Evolutionary conservation across 2,888 invertebrate species (phyloP), one percentile per base, ranked within the genome.

Genomic region (Arctia plantaginis): DNA sequence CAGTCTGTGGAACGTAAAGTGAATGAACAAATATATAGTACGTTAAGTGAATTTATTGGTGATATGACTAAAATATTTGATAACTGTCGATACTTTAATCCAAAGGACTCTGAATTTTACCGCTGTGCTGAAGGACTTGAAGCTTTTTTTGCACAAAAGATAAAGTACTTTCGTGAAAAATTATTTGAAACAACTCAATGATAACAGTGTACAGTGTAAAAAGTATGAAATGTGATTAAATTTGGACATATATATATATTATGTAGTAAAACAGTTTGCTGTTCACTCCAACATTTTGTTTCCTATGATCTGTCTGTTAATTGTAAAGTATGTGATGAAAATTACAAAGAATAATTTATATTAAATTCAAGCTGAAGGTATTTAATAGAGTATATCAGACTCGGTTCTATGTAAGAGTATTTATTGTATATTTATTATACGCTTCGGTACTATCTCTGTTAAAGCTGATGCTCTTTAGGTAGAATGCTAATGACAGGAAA

Each of bases 41-140:
- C 97, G 91, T 96, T 99, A 85, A 98, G 98, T 91, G 99, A 99
- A 91, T 99, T 99, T 93, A 98, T 99, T 90, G 98, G 98, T 91
- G 99, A 99, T 93, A 98, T 99, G 97, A 99, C 99, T 80, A 99
- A 99, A 95, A 99, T 99, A 90, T 99, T 99, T 94, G 99, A 99
- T 96, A 99, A 99, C 95, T 99, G 99, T 96, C 98, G 99, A 83
- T 98, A 99, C 91, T 99, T 99, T 95, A 99, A 99, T 95, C 98
- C 99, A 77, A 98, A 98, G 90, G 99, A 99, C 92, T 99, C 99
- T 30, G 98, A 98, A 79, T 99, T 99, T 95, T 99, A 98, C 95
- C 98, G 99, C 89, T 99, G 99, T 96, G 99, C 99, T 35, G 99
- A 99, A 92, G 98, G 98, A 73, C 96, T 99, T 80, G 99, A 99